phyloP scores from a whole-genome alignment of 2,888 invertebrate species.

The Ectobius pallidus region DNA sequence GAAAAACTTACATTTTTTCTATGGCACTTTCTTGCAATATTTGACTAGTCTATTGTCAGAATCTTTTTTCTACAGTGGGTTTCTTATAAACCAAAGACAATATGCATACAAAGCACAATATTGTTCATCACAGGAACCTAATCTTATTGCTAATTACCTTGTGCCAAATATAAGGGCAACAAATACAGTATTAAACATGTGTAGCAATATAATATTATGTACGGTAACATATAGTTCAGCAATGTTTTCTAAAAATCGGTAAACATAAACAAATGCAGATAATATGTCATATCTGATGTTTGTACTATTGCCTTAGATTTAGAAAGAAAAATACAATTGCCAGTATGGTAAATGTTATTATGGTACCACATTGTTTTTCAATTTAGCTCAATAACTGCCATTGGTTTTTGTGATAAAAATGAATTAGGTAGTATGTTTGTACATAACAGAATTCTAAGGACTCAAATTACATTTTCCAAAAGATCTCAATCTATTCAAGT shows the following conservation, averaged over 20 bases:
- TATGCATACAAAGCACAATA: not conserved
- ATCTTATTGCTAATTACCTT: not conserved
- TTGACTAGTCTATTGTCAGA: not conserved
- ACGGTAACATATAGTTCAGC: not conserved
- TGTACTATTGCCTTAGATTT: not conserved
- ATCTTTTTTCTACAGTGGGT: not conserved
- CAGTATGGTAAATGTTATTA: too few species aligned
- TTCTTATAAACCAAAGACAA: not conserved
- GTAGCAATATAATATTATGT: not conserved
- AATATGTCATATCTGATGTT: not conserved
- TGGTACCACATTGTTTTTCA: not conserved
- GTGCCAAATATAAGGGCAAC: not conserved
- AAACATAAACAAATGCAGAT: not conserved
- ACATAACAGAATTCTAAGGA: not conserved
- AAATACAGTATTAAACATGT: not conserved
- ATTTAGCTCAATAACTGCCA: slow-evolving; percentile 1
- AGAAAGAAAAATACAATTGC: not conserved
- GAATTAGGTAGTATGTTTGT: not conserved
- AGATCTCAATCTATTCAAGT: too few species aligned
- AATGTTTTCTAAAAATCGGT: not conserved
- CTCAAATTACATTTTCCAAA: too few species aligned
- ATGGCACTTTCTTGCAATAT: not conserved
- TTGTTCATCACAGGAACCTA: not conserved
- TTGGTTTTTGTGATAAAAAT: not conserved
- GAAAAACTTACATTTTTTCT: not conserved